Percentiles rank a stretch among this genome's conserved stretches.
phyloP scores from a whole-genome alignment of 2,113 vertebrate genomes.

The Laterallus jamaicensis region DNA sequence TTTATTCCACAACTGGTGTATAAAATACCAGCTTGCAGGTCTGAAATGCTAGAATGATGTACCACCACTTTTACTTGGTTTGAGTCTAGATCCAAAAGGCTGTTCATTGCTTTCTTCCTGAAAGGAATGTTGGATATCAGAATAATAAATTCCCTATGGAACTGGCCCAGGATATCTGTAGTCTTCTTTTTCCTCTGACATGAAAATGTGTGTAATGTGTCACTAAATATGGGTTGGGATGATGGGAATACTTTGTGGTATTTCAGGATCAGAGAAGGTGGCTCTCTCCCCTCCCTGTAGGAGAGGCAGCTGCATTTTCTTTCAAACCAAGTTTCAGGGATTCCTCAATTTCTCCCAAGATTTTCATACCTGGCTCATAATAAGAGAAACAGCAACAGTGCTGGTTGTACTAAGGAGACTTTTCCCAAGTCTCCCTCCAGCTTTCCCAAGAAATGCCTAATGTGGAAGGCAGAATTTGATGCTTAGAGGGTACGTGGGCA shows the following conservation, averaged over 20 bases:
- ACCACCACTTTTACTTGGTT: not conserved
- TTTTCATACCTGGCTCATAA: not conserved
- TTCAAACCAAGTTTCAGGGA: not conserved
- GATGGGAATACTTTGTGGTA: not conserved
- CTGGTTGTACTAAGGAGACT: not conserved
- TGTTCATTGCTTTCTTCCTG: not conserved
- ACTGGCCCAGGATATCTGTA: not conserved
- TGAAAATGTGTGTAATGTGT: not conserved
- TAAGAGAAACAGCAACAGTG: not conserved
- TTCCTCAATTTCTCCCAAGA: not conserved
- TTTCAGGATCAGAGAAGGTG: not conserved
- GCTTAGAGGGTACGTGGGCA: not conserved
- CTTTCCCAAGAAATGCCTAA: not conserved
- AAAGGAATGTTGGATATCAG: not conserved
- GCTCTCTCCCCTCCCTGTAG: not conserved
- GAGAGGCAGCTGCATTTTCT: not conserved
- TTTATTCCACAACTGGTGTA: not conserved
- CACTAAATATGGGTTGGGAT: not conserved
- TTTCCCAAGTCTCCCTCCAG: not conserved
- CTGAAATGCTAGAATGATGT: not conserved
- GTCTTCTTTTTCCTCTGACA: not conserved
- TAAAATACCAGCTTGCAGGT: not conserved
- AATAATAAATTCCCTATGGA: not conserved
- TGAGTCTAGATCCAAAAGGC: not conserved
- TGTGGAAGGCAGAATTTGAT: not conserved